phyloP scores from a whole-genome alignment of 2,888 invertebrate species.

The Cephus rjabovi region DNA sequence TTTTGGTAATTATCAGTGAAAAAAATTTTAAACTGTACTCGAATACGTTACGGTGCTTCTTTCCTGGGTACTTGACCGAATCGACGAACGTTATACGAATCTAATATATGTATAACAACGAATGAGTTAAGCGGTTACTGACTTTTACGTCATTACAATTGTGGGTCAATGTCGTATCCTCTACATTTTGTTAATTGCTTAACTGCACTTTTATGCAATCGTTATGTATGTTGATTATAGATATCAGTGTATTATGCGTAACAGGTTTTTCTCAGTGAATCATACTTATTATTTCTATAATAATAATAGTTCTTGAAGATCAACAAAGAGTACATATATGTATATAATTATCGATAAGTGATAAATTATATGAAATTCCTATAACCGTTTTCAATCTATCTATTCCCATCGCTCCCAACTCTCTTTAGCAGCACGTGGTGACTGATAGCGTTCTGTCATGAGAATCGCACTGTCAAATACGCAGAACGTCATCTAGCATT shows the following conservation, averaged over 20 bases:
- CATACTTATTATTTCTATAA: not conserved
- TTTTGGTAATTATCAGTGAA: not conserved
- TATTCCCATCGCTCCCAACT: not conserved
- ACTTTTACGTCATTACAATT: conserved; percentile 52
- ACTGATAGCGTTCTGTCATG: not conserved
- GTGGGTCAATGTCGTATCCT: conserved; percentile 51
- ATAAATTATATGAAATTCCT: not conserved
- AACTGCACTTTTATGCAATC: not conserved
- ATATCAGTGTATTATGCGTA: not conserved
- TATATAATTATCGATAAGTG: not conserved
- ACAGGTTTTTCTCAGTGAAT: not conserved
- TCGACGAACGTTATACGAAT: conserved; percentile 35
- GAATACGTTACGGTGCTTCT: not conserved
- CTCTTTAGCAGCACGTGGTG: not conserved
- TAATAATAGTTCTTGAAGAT: not conserved
- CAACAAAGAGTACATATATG: not conserved
- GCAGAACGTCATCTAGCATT: not conserved
- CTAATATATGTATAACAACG: conserved; percentile 50
- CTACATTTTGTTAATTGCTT: not conserved
- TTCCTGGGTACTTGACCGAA: not conserved
- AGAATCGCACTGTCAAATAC: not conserved
- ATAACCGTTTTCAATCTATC: not conserved
- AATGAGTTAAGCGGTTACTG: conserved; percentile 62
- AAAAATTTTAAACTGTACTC: not conserved
- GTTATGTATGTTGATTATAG: not conserved